These are phyloP conservation scores for Heliopora coerulea DNA, from an alignment of 92 coral and sea anemone species.

Conservation along the genomic window DNA sequence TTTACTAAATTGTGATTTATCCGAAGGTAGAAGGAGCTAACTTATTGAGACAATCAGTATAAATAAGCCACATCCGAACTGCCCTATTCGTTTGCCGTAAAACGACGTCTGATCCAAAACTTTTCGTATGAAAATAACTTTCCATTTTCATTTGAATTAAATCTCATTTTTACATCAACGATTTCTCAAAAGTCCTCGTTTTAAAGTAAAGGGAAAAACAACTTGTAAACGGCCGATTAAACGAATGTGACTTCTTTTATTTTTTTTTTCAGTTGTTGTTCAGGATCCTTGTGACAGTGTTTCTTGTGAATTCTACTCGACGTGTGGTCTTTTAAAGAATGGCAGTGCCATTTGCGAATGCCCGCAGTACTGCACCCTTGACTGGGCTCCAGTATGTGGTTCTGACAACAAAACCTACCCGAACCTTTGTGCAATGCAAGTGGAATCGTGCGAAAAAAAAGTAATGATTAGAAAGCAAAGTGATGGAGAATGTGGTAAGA, in stretches of 20 bases:
- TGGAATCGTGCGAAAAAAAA: conserved; percentile 63
- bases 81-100: too few relatives aligned
- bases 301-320: conserved; percentile 17
- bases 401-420: conserved; percentile 80
- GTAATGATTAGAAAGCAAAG: conserved; percentile 29
- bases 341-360: conserved; percentile 54
- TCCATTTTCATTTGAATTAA: too few relatives aligned
- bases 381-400: conserved; percentile 67
- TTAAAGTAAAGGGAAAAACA: too few relatives aligned
- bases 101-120: too few relatives aligned
- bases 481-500: conserved; percentile 64
- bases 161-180: too few relatives aligned
- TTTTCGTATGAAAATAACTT: too few relatives aligned
- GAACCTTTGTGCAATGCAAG: conserved; percentile 65
- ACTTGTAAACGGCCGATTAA: not conserved
- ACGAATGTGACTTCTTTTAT: too few relatives aligned
- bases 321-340: conserved; percentile 5
- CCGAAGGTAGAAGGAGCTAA: too few relatives aligned
- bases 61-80: too few relatives aligned
- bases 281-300: conserved; percentile 4
- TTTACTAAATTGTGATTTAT: too few relatives aligned
- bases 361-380: conserved; percentile 43
- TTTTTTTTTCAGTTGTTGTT: not conserved
- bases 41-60: too few relatives aligned
- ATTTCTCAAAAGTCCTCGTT: too few relatives aligned